Base-by-base conservation (phyloP, 2,797 vertebrate species). In the Luscinia luscinia region DNA sequence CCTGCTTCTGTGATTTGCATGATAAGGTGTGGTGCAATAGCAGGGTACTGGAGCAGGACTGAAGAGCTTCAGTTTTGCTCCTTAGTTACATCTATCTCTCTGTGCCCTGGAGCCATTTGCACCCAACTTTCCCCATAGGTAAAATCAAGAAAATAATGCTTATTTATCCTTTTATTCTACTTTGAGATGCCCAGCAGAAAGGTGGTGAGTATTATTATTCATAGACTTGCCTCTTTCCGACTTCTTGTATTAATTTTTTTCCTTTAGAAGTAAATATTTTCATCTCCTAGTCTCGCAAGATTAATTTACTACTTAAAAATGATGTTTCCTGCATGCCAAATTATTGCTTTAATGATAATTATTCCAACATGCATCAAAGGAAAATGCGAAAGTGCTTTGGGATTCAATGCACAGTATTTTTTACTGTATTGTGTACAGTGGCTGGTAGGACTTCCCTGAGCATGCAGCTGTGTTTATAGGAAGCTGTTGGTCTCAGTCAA, bases 251-350 rank as follows among this genome's bases (percentile, higher is more conserved):
- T 64, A 66, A 36, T 26, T 92, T 81, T 46, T 73, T 36, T 57
- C 22, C 12, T 88, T 55, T 55, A 38, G 51, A 91, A 41, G 83
- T 55, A 82, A 81, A 57, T 91, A 61, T 54, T 90, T 81, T 45
- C 5, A 9, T 70, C 3, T 74, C 23, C 34, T 40, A 55, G 11
- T 84, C 23, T 67, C 57, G 27, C 21, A 91, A 70, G 19, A 51
- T 34, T 86, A 64, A 28, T 92, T 88, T 88, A 10, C 55, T 19
- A 46, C 21, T 81, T 70, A 23, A 66, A 63, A 48, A 23, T 41
- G 12, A 18, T 72, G 18, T 36, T 89, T 80, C 9, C 5, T 79
- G 45, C 59, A 73, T 90, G 28, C 34, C 18, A 49, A 59, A 38
- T 81, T 49, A 43, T 28, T 76, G 13, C 26, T 92, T 86, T 86